A percentile compares a stretch with the other conserved stretches of the same genome.
phyloP scores from a whole-genome alignment of 2,113 vertebrate species.

The Paralichthys olivaceus region DNA sequence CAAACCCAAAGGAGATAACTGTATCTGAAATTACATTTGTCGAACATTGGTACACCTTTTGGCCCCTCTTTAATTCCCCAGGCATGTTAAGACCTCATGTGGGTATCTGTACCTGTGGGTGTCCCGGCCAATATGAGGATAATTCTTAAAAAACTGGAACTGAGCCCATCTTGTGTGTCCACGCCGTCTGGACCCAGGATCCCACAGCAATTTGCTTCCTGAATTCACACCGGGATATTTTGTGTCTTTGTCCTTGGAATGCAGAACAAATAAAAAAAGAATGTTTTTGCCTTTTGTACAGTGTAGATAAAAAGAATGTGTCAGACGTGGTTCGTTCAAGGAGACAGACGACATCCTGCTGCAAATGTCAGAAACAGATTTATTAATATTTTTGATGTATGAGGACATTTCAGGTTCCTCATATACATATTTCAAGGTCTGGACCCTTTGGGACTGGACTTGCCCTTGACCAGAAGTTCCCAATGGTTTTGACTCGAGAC shows the following conservation, averaged over 20 bases:
- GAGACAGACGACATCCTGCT: slow-evolving; percentile 11
- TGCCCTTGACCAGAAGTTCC: slow-evolving; percentile 15
- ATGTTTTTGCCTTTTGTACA: not conserved
- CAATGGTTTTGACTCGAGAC: not conserved
- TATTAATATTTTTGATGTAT: slow-evolving; percentile 36
- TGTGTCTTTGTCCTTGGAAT: slow-evolving; percentile 43
- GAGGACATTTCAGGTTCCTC: slow-evolving; percentile 6
- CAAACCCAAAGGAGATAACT: slow-evolving; percentile 19
- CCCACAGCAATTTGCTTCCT: slow-evolving; percentile 46
- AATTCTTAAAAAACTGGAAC: slow-evolving; percentile 17
- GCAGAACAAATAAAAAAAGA: slow-evolving; percentile 42
- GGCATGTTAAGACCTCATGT: slow-evolving; percentile 1
- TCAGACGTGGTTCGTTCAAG: slow-evolving; percentile 17
- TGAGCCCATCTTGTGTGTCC: slow-evolving; percentile 23
- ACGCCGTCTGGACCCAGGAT: slow-evolving; percentile 33
- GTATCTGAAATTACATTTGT: slow-evolving; percentile 47
- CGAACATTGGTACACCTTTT: slow-evolving; percentile 31
- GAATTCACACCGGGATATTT: slow-evolving; percentile 40
- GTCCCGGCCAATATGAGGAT: slow-evolving; percentile 15
- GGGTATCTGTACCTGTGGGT: slow-evolving; percentile 27
- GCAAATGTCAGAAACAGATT: slow-evolving; percentile 10
- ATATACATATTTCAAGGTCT: slow-evolving; percentile 21
- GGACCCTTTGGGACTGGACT: slow-evolving; percentile 1
- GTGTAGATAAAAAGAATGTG: slow-evolving; percentile 12
- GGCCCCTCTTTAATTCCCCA: slow-evolving; percentile 4